phyloP scores from a whole-genome alignment of 2,113 vertebrate genomes.

The Silurus meridionalis region DNA sequence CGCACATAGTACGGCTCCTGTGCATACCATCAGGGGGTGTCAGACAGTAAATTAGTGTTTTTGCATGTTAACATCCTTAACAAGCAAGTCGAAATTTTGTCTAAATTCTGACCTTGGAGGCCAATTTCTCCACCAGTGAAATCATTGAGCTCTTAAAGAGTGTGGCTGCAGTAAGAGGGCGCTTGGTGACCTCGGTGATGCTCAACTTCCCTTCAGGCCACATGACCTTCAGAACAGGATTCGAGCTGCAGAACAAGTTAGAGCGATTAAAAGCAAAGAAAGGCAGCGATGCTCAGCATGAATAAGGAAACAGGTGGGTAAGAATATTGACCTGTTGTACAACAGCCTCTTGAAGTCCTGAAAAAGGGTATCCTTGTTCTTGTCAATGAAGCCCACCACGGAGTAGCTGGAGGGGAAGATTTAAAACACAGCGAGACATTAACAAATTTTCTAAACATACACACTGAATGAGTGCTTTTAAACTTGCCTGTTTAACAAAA shows the following conservation, averaged over 20 bases:
- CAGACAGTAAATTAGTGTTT: neutral
- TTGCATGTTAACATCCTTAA: neutral
- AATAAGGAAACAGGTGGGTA: slow-evolving; percentile 8
- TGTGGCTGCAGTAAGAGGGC: slow-evolving; percentile 89
- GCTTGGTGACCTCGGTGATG: slow-evolving; percentile 96
- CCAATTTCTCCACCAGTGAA: slow-evolving; percentile 91
- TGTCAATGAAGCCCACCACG: slow-evolving; percentile 94
- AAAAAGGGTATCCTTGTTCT: slow-evolving; percentile 98
- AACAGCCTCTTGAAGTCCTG: slow-evolving; percentile 98
- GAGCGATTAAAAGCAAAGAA: neutral
- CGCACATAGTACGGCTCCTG: slow-evolving; percentile 97
- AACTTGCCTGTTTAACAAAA: neutral
- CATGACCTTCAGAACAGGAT: slow-evolving; percentile 92
- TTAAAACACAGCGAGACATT: slow-evolving; percentile 4
- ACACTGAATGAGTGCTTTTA: neutral
- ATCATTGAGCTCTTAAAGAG: slow-evolving; percentile 99
- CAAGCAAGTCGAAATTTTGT: neutral
- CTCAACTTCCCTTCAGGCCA: slow-evolving; percentile 98
- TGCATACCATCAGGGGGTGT: neutral
- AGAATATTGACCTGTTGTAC: slow-evolving; percentile 88
- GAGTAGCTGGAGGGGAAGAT: slow-evolving; percentile 80
- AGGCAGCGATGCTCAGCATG: neutral
- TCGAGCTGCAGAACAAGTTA: slow-evolving; percentile 74
- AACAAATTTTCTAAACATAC: neutral
- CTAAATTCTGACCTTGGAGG: slow-evolving; percentile 83